phyloP scores from a whole-genome alignment of 2,113 vertebrate genomes.

The Tylochromis polylepis region DNA sequence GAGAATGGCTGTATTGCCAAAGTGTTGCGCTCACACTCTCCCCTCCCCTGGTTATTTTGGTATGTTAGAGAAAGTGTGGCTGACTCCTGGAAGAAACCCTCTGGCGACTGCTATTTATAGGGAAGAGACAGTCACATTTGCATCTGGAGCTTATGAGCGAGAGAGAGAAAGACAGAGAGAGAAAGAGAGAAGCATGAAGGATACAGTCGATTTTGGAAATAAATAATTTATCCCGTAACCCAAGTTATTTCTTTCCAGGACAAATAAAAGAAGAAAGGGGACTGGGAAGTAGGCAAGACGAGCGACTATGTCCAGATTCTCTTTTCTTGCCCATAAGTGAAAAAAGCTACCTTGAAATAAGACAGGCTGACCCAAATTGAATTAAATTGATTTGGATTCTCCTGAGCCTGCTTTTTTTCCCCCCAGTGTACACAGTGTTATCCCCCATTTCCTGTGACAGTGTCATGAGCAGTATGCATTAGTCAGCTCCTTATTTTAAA shows the following conservation, averaged over 20 bases:
- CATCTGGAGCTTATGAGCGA: slow-evolving; percentile 65
- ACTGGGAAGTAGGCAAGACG: not conserved
- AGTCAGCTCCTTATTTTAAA: slow-evolving; percentile 52
- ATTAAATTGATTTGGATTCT: slow-evolving; percentile 64
- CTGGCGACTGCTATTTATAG: slow-evolving; percentile 70
- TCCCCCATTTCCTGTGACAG: slow-evolving; percentile 62
- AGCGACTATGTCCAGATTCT: slow-evolving; percentile 34
- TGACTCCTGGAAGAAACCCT: slow-evolving; percentile 69
- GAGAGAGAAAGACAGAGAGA: slow-evolving; percentile 6
- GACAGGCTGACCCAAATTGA: slow-evolving; percentile 64
- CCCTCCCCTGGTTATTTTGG: slow-evolving; percentile 62
- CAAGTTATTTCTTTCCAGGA: slow-evolving; percentile 43
- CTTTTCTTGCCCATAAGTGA: slow-evolving; percentile 26
- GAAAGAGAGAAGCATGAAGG: slow-evolving; percentile 46
- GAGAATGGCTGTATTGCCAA: slow-evolving; percentile 43
- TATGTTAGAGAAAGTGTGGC: slow-evolving; percentile 52
- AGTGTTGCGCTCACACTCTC: slow-evolving; percentile 34
- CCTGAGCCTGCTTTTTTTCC: slow-evolving; percentile 49
- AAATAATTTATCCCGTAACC: slow-evolving; percentile 48
- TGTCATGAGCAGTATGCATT: slow-evolving; percentile 56
- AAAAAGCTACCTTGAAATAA: slow-evolving; percentile 54
- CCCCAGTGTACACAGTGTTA: slow-evolving; percentile 56
- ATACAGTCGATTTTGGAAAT: slow-evolving; percentile 55
- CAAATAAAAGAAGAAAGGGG: slow-evolving; percentile 38
- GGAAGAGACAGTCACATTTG: slow-evolving; percentile 67